Evolutionary conservation across 1,140 invertebrate species (phyloP).

Genomic region (Tetramorium alpestre): DNA sequence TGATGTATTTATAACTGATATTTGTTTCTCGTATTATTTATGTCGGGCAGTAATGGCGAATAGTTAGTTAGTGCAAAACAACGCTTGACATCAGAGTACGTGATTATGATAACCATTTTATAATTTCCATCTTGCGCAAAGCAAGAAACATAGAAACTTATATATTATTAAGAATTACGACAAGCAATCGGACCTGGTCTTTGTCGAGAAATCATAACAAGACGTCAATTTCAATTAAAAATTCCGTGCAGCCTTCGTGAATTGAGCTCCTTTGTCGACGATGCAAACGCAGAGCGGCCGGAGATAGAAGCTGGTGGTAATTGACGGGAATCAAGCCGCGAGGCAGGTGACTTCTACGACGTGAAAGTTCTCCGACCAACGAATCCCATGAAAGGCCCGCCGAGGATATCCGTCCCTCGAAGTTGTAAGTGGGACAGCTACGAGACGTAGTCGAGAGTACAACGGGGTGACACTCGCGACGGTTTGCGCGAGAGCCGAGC

Average conservation of each 20-base stretch:
- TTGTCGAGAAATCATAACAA: neutral
- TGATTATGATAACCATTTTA: neutral
- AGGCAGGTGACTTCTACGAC: constrained; percentile 19
- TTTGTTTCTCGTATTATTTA: neutral
- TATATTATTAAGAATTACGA: neutral
- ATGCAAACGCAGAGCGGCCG: neutral
- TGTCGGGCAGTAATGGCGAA: neutral
- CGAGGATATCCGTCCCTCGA: constrained; percentile 39
- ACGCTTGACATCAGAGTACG: neutral
- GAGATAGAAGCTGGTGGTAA: neutral
- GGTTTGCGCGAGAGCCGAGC: constrained; percentile 21
- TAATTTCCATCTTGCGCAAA: neutral
- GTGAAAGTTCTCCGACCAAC: neutral
- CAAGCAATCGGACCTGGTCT: neutral
- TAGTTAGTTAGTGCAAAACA: neutral
- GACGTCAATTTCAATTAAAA: constrained; percentile 10
- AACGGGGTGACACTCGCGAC: constrained; percentile 20
- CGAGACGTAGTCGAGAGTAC: neutral
- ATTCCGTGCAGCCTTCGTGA: neutral
- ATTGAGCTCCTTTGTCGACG: neutral
- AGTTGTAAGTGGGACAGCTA: constrained; percentile 55
- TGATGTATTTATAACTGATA: neutral
- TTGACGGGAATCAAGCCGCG: constrained; percentile 18
- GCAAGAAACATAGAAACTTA: neutral
- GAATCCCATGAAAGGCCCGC: constrained; percentile 23